Evolutionary conservation across 2,888 invertebrate genomes (phyloP).

Genomic region (Sylvicola cinctus): DNA sequence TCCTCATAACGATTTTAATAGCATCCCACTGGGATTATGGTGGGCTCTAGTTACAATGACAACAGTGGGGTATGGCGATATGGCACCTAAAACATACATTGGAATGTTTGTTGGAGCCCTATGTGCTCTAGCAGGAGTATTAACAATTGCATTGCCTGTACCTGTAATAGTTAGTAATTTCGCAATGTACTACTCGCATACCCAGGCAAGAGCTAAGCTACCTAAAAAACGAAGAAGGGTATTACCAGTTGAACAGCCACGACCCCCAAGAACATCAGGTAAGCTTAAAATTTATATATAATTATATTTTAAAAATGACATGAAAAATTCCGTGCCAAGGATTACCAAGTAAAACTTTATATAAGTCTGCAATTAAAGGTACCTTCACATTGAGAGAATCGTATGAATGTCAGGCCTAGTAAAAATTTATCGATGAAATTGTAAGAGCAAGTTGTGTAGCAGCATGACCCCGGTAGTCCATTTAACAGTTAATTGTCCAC

Average conservation of each 20-base stretch:
- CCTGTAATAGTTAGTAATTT: slow-evolving; percentile 99
- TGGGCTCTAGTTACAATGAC: slow-evolving; percentile 99
- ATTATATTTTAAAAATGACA: no score
- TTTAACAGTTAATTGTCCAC: no score
- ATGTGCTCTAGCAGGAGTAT: slow-evolving; percentile 93
- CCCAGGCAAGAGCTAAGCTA: slow-evolving; percentile 93
- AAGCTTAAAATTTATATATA: no score
- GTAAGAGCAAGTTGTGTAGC: no score
- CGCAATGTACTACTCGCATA: slow-evolving; percentile 89
- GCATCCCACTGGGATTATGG: slow-evolving; percentile 94
- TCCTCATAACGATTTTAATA: slow-evolving; percentile 93
- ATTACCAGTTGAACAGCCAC: slow-evolving; percentile 82
- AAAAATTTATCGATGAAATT: no score
- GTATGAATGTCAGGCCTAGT: no score
- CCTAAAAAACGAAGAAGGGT: slow-evolving; percentile 96
- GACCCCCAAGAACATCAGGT: slow-evolving; percentile 38
- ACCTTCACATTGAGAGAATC: no score
- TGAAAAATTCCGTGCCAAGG: no score
- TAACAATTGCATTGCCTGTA: slow-evolving; percentile 96
- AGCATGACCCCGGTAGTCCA: no score
- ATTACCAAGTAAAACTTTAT: no score
- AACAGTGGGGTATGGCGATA: slow-evolving; percentile 94
- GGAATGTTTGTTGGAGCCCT: slow-evolving; percentile 98
- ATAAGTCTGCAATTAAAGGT: no score
- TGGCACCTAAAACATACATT: slow-evolving; percentile 95